Conservation (phyloP, 2,888 invertebrate genomes). For the Leptinotarsa rubiginosa region DNA sequence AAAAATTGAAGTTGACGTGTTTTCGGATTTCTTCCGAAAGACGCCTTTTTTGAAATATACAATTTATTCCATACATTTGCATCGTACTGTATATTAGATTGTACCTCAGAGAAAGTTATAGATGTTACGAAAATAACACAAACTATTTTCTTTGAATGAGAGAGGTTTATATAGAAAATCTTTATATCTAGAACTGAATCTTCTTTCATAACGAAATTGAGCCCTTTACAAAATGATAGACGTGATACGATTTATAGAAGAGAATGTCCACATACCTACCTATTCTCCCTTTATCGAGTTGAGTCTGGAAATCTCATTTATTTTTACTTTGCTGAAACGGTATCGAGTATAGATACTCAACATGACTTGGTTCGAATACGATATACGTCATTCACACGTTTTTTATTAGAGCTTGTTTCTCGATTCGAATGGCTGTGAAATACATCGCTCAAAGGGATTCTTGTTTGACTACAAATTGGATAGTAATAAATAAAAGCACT, state of each 20-base stretch:
- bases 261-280: conserved; percentile 10
- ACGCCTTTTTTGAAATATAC: too few species aligned
- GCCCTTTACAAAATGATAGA: not conserved
- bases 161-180: too few species aligned
- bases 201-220: not conserved
- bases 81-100: too few species aligned
- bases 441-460: conserved; percentile 2
- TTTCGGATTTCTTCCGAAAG: too few species aligned
- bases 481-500: not conserved
- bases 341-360: conserved; percentile 12
- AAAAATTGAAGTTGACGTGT: too few species aligned
- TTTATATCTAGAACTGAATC: too few species aligned
- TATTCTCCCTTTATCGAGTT: not conserved
- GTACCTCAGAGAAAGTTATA: too few species aligned
- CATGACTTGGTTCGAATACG: conserved; percentile 18
- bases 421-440: conserved; percentile 18
- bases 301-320: conserved; percentile 7
- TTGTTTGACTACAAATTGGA: conserved; percentile 22
- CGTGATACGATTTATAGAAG: not conserved
- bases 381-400: conserved; percentile 13
- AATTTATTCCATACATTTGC: too few species aligned
- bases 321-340: not conserved
- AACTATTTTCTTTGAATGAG: too few species aligned
- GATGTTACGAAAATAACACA: too few species aligned
- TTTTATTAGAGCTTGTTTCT: conserved; percentile 16